phyloP scores from a whole-genome alignment of 2,113 vertebrate species.

The Myanophis thanlyinensis region DNA sequence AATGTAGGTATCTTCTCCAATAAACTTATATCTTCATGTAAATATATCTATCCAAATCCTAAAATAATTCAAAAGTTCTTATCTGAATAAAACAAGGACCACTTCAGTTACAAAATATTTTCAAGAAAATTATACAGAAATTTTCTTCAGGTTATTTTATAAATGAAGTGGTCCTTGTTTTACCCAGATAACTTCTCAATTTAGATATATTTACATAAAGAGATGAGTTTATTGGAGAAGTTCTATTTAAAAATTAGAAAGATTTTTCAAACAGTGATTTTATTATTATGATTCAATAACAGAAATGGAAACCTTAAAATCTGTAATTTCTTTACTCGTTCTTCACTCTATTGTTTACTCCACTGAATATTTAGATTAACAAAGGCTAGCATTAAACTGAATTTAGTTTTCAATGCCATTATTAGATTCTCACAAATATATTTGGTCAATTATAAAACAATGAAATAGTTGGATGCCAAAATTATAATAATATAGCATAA shows the following conservation, averaged over 20 bases:
- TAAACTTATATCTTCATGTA: not conserved
- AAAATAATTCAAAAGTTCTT: not conserved
- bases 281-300: not conserved
- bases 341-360: not conserved
- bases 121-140: not conserved
- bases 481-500: not conserved
- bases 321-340: not conserved
- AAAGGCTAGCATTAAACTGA: not conserved
- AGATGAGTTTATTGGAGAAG: not conserved
- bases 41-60: not conserved
- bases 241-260: not conserved
- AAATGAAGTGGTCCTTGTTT: not conserved
- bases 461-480: not conserved
- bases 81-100: not conserved
- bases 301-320: not conserved
- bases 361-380: not conserved
- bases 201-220: not conserved
- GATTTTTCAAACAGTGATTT: not conserved
- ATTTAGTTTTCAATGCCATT: not conserved
- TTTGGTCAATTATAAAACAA: not conserved
- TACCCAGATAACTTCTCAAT: not conserved
- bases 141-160: not conserved
- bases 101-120: not conserved
- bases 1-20: not conserved
- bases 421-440: not conserved